Evolutionary conservation across 2,888 invertebrate species (phyloP), one percentile per base, ranked within the genome.

Genomic region (Xylota segnis): DNA sequence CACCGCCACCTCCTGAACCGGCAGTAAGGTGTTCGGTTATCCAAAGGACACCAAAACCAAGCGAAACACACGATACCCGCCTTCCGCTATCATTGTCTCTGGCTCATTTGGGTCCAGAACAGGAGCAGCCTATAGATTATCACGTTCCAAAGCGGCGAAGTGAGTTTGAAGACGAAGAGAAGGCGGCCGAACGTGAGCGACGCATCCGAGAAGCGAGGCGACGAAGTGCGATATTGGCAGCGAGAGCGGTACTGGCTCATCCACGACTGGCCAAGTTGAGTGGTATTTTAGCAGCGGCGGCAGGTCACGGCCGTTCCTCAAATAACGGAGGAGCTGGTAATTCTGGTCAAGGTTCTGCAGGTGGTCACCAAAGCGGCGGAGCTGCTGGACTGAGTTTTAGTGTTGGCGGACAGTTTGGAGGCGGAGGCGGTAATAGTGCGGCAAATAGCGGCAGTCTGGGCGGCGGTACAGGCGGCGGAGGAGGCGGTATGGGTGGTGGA

Each of bases 81-180:
- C 91, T 94, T 88, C 94, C 94, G 58, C 89, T 93, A 56, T 93
- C 94, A 45, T 89, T 94, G 83, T 93, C 94, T 5, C 87, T 91
- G 32, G 90, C 91, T 43, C 90, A 92, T 76, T 83, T 91, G 52
- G 95, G 95, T 89, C 96, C 96, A 0, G 96, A 95, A 91, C 96
- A 96, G 92, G 97, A 97, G 83, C 97, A 97, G 89, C 97, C 97
- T 0, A 97, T 97, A 83, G 97, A 97, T 90, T 97, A 97, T 91
- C 97, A 95, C 90, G 96, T 97, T 88, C 97, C 97, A 27, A 97
- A 96, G 91, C 95, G 96, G 89, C 94, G 95, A 83, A 95, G 95
- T 6, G 90, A 90, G 76, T 88, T 89, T 71, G 91, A 91, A 70
- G 91, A 91, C 88, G 91, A 90, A 54, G 91, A 91, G 52, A 89